A percentile compares a stretch with the other conserved stretches of the same genome.
These are phyloP conservation scores for Bombus consobrinus DNA, from an alignment of 1,140 invertebrate species.

Conservation along the genomic window DNA sequence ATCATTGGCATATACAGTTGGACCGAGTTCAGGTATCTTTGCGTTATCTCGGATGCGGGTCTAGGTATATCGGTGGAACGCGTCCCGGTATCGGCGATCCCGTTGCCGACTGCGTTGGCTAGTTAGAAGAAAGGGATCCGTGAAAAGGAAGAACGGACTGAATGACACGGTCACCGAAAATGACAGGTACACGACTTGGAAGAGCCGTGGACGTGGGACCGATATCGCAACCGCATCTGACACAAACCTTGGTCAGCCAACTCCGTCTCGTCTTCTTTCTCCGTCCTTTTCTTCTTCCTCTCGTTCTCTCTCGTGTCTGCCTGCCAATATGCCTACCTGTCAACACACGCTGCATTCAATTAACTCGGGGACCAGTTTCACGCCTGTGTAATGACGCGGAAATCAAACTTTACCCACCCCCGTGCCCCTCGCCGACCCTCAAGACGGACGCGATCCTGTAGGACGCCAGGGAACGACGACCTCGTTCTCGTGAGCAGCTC, in stretches of 20 bases:
- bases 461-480: conserved; percentile 16
- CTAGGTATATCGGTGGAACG: conserved; percentile 46
- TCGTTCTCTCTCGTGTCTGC: conserved; percentile 63
- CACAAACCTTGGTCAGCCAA: conserved; percentile 78
- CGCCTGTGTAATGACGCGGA: conserved; percentile 80
- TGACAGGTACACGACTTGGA: conserved; percentile 82
- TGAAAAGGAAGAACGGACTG: conserved; percentile 59
- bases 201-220: conserved; percentile 69
- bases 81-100: conserved; percentile 54
- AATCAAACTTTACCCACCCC: conserved; percentile 72
- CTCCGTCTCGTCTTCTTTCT: conserved; percentile 56
- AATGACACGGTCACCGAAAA: conserved; percentile 82
- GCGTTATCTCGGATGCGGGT: conserved; percentile 55
- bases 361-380: conserved; percentile 75
- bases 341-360: conserved; percentile 83
- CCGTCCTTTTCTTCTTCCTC: conserved; percentile 6
- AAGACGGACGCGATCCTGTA: background rate
- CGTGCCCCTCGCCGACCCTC: conserved; percentile 23
- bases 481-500: background rate
- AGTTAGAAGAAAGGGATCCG: conserved; percentile 65
- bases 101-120: conserved; percentile 49
- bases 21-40: conserved; percentile 59
- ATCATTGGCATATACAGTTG: conserved; percentile 19
- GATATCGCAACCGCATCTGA: conserved; percentile 82
- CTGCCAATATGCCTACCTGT: conserved; percentile 82